phyloP scores from a whole-genome alignment of 1,140 invertebrate genomes.

The Zaprionus tsacasi region DNA sequence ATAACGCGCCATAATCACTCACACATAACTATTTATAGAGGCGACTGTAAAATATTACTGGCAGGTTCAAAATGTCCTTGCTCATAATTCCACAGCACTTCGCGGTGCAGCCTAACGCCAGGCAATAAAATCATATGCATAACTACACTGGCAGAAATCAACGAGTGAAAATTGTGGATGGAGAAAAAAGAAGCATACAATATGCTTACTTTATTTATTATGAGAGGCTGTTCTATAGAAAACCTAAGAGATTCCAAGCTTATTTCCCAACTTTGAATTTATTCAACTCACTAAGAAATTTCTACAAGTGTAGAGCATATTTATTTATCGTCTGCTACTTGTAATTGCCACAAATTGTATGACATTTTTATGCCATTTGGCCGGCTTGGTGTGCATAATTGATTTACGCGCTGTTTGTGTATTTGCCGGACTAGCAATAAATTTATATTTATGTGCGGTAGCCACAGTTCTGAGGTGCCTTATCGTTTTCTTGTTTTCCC shows the following conservation, averaged over 20 bases:
- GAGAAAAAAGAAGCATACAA: neutral
- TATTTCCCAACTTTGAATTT: neutral
- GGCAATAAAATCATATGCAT: slow-evolving; percentile 17
- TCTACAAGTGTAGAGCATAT: slow-evolving; percentile 33
- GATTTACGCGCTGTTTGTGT: slow-evolving; percentile 76
- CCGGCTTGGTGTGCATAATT: slow-evolving; percentile 65
- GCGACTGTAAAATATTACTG: slow-evolving; percentile 40
- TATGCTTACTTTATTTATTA: no score
- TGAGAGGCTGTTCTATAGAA: no score
- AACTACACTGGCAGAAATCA: slow-evolving; percentile 14
- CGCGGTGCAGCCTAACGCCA: slow-evolving; percentile 55
- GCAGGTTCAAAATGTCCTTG: slow-evolving; percentile 53
- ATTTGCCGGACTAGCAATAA: slow-evolving; percentile 64
- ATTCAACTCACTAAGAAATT: neutral
- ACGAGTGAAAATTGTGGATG: neutral
- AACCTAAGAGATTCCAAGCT: no score
- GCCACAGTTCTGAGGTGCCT: slow-evolving; percentile 46
- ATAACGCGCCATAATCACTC: slow-evolving; percentile 73
- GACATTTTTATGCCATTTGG: slow-evolving; percentile 76
- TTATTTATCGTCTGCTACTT: slow-evolving; percentile 78
- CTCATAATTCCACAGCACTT: slow-evolving; percentile 44
- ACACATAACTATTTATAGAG: slow-evolving; percentile 73
- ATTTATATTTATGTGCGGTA: slow-evolving; percentile 62
- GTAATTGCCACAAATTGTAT: slow-evolving; percentile 81
- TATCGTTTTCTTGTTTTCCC: slow-evolving; percentile 81